Percentiles rank a stretch among this genome's conserved stretches.
phyloP scores from a whole-genome alignment of 1,140 invertebrate species.

The Hyles euphorbiae region DNA sequence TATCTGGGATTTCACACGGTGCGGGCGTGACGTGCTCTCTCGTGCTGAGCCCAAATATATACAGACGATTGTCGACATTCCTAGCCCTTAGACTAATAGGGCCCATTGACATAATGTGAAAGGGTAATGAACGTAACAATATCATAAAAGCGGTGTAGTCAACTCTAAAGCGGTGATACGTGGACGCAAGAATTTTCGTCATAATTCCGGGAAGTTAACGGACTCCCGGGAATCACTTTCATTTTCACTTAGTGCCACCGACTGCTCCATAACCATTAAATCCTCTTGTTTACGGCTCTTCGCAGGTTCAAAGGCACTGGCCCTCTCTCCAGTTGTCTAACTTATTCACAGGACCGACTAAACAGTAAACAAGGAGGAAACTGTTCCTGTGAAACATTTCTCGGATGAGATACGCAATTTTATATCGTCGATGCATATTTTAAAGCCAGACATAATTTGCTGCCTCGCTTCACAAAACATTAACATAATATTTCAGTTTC shows the following conservation, averaged over 20 bases:
- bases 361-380: slow-evolving; percentile 38
- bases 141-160: slow-evolving; percentile 29
- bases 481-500: no score
- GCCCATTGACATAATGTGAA: slow-evolving; percentile 23
- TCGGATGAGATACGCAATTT: neutral
- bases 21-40: no score
- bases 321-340: slow-evolving; percentile 35
- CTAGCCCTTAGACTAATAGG: slow-evolving; percentile 14
- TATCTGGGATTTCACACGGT: no score
- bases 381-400: neutral
- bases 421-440: no score
- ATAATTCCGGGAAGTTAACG: slow-evolving; percentile 48
- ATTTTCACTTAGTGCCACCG: slow-evolving; percentile 60
- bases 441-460: no score
- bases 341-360: slow-evolving; percentile 49
- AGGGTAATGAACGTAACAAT: slow-evolving; percentile 29
- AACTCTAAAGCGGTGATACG: slow-evolving; percentile 23
- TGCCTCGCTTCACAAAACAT: no score
- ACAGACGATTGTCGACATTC: slow-evolving; percentile 11
- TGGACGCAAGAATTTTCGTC: slow-evolving; percentile 39
- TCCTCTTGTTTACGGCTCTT: slow-evolving; percentile 54
- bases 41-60: neutral
- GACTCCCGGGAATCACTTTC: slow-evolving; percentile 56
- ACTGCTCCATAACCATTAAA: slow-evolving; percentile 60
- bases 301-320: slow-evolving; percentile 28